Evolutionary conservation across 2,888 invertebrate species (phyloP).

Genomic region (Parnassius glacialis): DNA sequence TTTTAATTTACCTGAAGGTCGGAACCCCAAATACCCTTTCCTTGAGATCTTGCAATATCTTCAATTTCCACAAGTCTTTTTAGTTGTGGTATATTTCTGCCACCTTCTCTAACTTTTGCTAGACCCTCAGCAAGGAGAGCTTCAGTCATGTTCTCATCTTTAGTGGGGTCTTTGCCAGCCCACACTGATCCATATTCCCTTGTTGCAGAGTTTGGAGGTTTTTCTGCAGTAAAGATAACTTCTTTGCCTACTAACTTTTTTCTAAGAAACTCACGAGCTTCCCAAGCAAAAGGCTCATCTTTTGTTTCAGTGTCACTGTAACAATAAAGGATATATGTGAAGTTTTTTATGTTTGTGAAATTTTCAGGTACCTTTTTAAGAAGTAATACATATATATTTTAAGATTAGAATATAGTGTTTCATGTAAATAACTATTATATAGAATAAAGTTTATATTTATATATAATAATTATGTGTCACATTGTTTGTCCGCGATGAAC

Average conservation of each 20-base stretch:
- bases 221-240: constrained; percentile 92
- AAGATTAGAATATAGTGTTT: no score
- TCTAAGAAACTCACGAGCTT: constrained; percentile 96
- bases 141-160: constrained; percentile 94
- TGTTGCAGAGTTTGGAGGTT: constrained; percentile 89
- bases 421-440: no score
- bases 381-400: no score
- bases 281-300: constrained; percentile 98
- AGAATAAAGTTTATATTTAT: no score
- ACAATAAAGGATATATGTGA: constrained; percentile 1
- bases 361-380: no score
- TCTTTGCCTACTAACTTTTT: constrained; percentile 95
- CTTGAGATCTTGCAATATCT: constrained; percentile 92
- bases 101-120: constrained; percentile 86
- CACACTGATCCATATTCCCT: constrained; percentile 93
- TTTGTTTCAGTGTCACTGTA: constrained; percentile 84
- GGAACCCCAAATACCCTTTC: constrained; percentile 90
- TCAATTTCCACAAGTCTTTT: constrained; percentile 90
- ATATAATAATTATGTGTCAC: no score
- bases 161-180: constrained; percentile 88
- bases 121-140: constrained; percentile 93
- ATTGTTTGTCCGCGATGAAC: no score
- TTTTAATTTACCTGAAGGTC: constrained; percentile 54
- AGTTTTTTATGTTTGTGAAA: no score
- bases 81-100: constrained; percentile 83